Conservation (phyloP, 2,888 invertebrate species). For the Philereme transversata region DNA sequence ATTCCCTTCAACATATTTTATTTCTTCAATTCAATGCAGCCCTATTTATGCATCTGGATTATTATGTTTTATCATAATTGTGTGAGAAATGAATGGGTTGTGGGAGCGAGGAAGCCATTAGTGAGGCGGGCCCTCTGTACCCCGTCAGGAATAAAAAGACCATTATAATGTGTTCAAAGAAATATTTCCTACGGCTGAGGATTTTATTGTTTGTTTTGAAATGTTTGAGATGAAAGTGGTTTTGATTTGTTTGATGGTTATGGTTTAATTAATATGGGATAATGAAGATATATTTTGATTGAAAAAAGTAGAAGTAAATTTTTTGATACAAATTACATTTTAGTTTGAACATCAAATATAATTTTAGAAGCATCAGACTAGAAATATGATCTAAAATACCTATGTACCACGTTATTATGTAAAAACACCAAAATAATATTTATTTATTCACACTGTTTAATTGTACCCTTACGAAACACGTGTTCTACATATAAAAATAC, state of each 20-base stretch:
- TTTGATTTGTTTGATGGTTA: constrained; percentile 12
- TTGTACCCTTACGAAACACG: no score
- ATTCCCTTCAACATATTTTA: constrained; percentile 18
- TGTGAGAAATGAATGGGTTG: constrained; percentile 50
- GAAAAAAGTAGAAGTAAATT: neutral
- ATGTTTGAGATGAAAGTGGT: constrained; percentile 18
- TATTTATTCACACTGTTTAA: no score
- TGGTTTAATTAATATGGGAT: neutral
- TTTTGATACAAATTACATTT: no score
- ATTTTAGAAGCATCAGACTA: no score
- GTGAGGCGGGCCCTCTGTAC: constrained; percentile 49
- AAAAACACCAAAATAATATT: no score
- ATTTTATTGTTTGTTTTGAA: constrained; percentile 33
- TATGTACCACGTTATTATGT: no score
- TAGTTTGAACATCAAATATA: no score
- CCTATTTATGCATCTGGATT: constrained; percentile 34
- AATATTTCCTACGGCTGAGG: constrained; percentile 30
- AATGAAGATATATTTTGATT: neutral
- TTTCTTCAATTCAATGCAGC: constrained; percentile 24
- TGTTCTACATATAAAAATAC: no score
- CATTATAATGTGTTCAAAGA: constrained; percentile 35
- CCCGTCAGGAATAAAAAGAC: constrained; percentile 28
- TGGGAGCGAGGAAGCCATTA: constrained; percentile 44
- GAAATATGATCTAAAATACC: no score
- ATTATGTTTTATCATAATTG: constrained; percentile 46